phyloP scores from a whole-genome alignment of 2,888 invertebrate species.

The Heliothis peltigera region DNA sequence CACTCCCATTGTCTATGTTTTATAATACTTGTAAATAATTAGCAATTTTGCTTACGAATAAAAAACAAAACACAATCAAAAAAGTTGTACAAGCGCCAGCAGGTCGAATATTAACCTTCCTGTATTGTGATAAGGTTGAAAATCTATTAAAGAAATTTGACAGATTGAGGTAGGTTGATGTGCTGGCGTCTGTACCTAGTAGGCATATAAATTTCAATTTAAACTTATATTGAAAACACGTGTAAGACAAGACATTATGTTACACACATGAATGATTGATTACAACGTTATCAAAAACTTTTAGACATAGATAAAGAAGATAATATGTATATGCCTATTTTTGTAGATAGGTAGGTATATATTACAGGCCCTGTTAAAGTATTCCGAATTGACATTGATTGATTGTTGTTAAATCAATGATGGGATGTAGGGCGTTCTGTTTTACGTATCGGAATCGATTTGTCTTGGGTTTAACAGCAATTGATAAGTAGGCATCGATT shows the following conservation, averaged over 20 bases:
- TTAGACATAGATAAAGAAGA: slow-evolving; percentile 64
- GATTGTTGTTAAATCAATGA: slow-evolving; percentile 56
- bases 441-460: slow-evolving; percentile 23
- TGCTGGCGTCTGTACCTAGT: too few species aligned
- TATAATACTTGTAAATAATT: too few species aligned
- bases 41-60: too few species aligned
- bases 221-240: slow-evolving; percentile 11
- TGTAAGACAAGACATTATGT: slow-evolving; percentile 35
- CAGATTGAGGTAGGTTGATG: too few species aligned
- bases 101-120: too few species aligned
- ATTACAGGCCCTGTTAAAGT: slow-evolving; percentile 19
- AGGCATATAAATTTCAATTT: background rate
- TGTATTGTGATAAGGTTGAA: too few species aligned
- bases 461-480: slow-evolving; percentile 8
- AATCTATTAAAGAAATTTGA: too few species aligned
- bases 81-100: too few species aligned
- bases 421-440: slow-evolving; percentile 36
- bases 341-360: slow-evolving; percentile 11
- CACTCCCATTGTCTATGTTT: too few species aligned
- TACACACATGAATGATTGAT: slow-evolving; percentile 63
- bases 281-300: slow-evolving; percentile 58
- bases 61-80: too few species aligned
- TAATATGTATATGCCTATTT: slow-evolving; percentile 9
- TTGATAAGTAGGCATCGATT: slow-evolving; percentile 16
- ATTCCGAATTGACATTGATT: slow-evolving; percentile 54